A percentile compares a stretch with the other conserved stretches of the same genome.
phyloP scores from a whole-genome alignment of 1,140 invertebrate species.

The Drosophila santomea region DNA sequence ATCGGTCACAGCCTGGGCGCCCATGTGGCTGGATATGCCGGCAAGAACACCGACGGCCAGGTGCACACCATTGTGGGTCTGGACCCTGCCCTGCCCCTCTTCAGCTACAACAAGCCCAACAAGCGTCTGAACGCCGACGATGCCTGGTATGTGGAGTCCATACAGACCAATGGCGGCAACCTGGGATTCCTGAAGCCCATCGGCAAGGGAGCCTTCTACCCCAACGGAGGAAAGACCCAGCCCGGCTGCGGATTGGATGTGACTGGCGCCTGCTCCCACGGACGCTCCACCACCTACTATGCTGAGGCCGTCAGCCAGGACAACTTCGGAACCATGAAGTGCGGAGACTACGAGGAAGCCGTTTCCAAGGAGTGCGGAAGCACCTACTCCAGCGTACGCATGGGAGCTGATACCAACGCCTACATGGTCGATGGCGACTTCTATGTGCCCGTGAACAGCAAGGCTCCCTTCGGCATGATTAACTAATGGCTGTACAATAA shows the following conservation, averaged over 20 bases:
- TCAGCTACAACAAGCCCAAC: constrained; percentile 61
- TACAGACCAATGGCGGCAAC: constrained; percentile 86
- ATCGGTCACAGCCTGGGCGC: constrained; percentile 85
- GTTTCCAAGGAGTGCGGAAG: constrained; percentile 57
- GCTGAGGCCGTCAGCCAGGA: constrained; percentile 85
- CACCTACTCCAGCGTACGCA: constrained; percentile 72
- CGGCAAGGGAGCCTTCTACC: constrained; percentile 86
- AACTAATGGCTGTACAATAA: constrained; percentile 38
- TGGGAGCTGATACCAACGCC: constrained; percentile 84
- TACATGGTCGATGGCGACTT: constrained; percentile 75
- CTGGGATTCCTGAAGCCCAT: constrained; percentile 85
- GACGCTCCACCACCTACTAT: constrained; percentile 86
- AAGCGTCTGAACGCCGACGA: constrained; percentile 84
- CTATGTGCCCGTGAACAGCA: constrained; percentile 70
- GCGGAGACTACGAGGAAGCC: constrained; percentile 55
- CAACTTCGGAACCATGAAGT: constrained; percentile 69
- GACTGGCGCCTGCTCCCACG: constrained; percentile 84
- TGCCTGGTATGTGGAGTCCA: constrained; percentile 80
- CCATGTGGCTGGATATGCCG: constrained; percentile 86
- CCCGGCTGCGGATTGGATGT: constrained; percentile 85
- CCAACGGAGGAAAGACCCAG: constrained; percentile 85
- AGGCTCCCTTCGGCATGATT: constrained; percentile 79
- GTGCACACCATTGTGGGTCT: constrained; percentile 82
- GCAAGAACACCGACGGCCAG: constrained; percentile 66
- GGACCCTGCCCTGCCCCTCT: constrained; percentile 85